A percentile compares a stretch with the other conserved stretches of the same genome.
phyloP scores from a whole-genome alignment of 2,113 vertebrate species.

The Sebastes fasciatus region DNA sequence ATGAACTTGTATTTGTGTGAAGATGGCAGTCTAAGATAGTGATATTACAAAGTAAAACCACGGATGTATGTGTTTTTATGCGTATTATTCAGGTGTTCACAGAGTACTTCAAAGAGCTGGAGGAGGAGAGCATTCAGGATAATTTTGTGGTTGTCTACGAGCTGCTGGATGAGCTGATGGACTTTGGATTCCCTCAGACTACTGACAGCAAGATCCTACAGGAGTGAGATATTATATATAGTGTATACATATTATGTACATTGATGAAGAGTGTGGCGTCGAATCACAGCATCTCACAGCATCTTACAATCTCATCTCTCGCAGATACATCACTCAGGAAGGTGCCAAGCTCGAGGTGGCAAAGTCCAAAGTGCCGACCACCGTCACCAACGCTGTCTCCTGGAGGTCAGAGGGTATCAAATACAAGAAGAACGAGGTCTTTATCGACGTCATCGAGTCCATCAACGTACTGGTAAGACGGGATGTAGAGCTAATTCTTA shows the following conservation, averaged over 20 bases:
- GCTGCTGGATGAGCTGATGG: conserved; percentile 96
- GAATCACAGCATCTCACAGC: conserved; percentile 2
- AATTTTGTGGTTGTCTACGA: conserved; percentile 97
- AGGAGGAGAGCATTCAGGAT: conserved; percentile 96
- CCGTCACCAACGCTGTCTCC: conserved; percentile 95
- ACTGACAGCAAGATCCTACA: conserved; percentile 97
- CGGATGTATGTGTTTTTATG: conserved; percentile 7
- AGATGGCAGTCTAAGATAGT: background rate
- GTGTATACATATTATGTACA: background rate
- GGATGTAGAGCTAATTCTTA: background rate
- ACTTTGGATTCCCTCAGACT: conserved; percentile 96
- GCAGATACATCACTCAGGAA: conserved; percentile 95
- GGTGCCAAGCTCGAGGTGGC: conserved; percentile 91
- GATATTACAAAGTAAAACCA: background rate
- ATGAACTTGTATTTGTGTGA: background rate
- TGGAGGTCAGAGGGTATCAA: conserved; percentile 95
- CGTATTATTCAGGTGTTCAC: conserved; percentile 88
- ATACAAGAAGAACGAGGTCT: conserved; percentile 98
- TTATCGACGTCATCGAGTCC: conserved; percentile 95
- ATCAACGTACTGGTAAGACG: conserved; percentile 92
- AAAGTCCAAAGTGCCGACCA: conserved; percentile 90
- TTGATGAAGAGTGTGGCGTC: background rate
- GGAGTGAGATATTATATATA: conserved; percentile 81
- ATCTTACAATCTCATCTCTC: background rate
- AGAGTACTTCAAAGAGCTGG: conserved; percentile 96